A percentile compares a stretch with the other conserved stretches of the same genome.
Conservation (phyloP, 2,797 vertebrate species). For the Channa striata region DNA sequence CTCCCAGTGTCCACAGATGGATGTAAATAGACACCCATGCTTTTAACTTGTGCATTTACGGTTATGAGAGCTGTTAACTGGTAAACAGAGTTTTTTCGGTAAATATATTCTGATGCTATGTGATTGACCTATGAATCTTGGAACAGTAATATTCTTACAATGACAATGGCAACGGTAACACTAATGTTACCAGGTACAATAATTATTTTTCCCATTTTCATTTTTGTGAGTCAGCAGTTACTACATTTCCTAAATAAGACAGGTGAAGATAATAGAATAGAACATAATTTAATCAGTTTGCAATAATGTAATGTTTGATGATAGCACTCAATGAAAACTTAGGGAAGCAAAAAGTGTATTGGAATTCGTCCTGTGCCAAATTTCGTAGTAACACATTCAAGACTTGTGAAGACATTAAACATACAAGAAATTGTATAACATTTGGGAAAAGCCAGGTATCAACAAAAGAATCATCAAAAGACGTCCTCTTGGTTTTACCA, state of each 20-base stretch:
- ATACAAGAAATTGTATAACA: background rate
- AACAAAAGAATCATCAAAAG: no score
- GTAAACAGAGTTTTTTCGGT: slow-evolving; percentile 5
- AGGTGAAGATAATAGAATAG: background rate
- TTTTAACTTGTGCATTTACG: slow-evolving; percentile 33
- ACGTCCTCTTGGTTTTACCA: no score
- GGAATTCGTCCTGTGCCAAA: background rate
- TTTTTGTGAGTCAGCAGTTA: background rate
- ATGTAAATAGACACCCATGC: slow-evolving; percentile 51
- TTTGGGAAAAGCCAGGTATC: slow-evolving; percentile 5
- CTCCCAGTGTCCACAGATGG: slow-evolving; percentile 37
- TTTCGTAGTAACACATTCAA: background rate
- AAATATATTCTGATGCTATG: background rate
- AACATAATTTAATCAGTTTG: no score
- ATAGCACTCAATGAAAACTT: no score
- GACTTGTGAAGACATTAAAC: background rate
- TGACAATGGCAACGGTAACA: background rate
- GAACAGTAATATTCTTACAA: background rate
- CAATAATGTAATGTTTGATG: background rate
- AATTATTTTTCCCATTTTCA: background rate
- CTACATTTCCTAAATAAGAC: background rate
- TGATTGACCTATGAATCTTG: no score
- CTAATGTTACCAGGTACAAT: background rate
- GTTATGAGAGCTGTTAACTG: slow-evolving; percentile 21
- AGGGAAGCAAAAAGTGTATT: no score